These are phyloP conservation scores for Astropecten irregularis DNA, from an alignment of 53 echinoderm and acorn worm genomes.

Conservation along the genomic window DNA sequence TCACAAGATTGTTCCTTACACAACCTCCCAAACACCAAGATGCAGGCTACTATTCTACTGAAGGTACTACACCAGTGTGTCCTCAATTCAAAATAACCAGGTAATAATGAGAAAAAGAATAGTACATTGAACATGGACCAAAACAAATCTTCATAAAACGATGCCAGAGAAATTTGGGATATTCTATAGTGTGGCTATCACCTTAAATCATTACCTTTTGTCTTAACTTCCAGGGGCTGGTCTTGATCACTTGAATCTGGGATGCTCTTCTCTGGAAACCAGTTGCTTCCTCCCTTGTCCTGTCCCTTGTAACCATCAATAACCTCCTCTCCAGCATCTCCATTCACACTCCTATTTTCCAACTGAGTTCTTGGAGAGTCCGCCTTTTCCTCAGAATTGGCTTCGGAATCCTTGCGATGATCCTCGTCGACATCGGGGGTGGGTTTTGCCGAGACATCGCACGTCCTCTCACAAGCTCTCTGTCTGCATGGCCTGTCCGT, in stretches of 20 bases:
- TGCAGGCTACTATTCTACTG: too few species aligned
- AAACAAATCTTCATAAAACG: too few species aligned
- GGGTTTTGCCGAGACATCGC: not conserved
- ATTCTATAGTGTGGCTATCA: not conserved
- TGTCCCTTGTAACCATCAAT: not conserved
- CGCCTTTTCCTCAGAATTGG: not conserved
- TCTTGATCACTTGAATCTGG: too few species aligned
- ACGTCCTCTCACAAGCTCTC: not conserved
- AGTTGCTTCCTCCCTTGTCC: not conserved
- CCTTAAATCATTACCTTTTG: not conserved
- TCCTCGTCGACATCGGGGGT: too few species aligned
- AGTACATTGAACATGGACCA: too few species aligned
- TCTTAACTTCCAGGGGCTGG: not conserved
- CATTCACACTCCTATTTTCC: not conserved
- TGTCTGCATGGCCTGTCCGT: too few species aligned
- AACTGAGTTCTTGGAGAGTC: not conserved
- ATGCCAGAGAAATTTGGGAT: not conserved
- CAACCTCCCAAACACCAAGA: too few species aligned
- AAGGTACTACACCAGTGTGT: too few species aligned
- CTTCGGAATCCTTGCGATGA: not conserved
- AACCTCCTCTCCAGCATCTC: not conserved
- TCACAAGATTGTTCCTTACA: too few species aligned
- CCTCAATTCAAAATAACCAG: too few species aligned
- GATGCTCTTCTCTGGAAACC: conserved; percentile 31
- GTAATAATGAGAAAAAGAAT: too few species aligned